A percentile compares a stretch with the other conserved stretches of the same genome.
Evolutionary conservation across 2,888 invertebrate species (phyloP).

Genomic region (Philonicus albiceps): DNA sequence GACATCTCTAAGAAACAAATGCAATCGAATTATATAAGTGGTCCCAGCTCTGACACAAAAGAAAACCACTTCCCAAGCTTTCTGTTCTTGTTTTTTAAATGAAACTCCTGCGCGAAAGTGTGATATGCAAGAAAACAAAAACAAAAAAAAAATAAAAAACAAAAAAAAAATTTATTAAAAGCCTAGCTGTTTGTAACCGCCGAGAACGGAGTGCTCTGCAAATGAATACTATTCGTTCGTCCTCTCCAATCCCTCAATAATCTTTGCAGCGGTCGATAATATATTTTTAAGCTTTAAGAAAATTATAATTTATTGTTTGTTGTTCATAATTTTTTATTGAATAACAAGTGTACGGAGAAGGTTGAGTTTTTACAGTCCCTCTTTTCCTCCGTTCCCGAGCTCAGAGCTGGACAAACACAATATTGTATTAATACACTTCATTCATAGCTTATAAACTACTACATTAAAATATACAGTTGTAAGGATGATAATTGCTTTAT

Average conservation of each 20-base stretch:
- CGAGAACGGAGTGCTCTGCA: constrained; percentile 18
- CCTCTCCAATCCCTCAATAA: not conserved
- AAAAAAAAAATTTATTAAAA: not conserved
- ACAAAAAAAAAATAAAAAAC: not conserved
- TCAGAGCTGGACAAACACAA: constrained; percentile 26
- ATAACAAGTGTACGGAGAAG: constrained; percentile 36
- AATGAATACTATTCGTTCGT: constrained; percentile 10
- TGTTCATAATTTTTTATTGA: constrained; percentile 37
- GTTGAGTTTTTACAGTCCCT: not conserved
- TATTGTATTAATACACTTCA: constrained; percentile 34
- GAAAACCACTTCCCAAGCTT: not conserved
- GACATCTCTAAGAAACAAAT: constrained; percentile 16
- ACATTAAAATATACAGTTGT: constrained; percentile 33
- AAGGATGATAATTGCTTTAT: constrained; percentile 40
- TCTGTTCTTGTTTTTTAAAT: not conserved
- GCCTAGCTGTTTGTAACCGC: not conserved
- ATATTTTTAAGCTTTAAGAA: constrained; percentile 39
- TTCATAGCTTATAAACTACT: constrained; percentile 25
- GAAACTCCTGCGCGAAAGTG: constrained; percentile 13
- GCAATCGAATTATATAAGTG: constrained; percentile 7
- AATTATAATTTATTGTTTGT: constrained; percentile 27
- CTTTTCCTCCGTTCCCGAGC: not conserved
- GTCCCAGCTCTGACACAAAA: constrained; percentile 20
- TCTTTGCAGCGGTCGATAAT: not conserved
- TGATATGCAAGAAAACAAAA: not conserved